Base-by-base conservation (phyloP, 53 echinoderm and acorn worm species). In the Echinarachnius parma region DNA sequence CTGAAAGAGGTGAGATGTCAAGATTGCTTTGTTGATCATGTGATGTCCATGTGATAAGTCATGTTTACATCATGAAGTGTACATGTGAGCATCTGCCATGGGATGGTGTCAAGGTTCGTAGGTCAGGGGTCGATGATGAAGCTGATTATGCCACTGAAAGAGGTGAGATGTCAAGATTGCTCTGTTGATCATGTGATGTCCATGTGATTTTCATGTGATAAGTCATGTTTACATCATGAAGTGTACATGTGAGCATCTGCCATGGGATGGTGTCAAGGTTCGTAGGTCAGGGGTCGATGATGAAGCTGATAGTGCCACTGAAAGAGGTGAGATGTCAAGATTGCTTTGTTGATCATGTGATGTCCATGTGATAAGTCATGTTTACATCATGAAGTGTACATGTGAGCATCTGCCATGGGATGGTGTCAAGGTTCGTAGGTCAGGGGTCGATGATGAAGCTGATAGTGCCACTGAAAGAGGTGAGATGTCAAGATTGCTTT, bases 381-480 rank as follows among this genome's bases (percentile, higher is more conserved):
- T n/a, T n/a, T n/a, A n/a, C n/a, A n/a, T n/a, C n/a, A n/a, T n/a
- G n/a, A n/a, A n/a, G n/a, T n/a, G n/a, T n/a, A n/a, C n/a, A n/a
- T n/a, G n/a, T n/a, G n/a, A n/a, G n/a, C n/a, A n/a, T n/a, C 68
- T 83, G 84, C 59, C 90, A 95, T 70, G 87, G 90, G 77, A 75
- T 95, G 31, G 69, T 96, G 46, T 81, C 84, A 23, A 91, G 85
- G 88, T 71, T 84, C 77, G 77, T 91, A 59, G 87, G 90, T 63
- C 87, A 90, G 48, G 64, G 83, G 32, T 84, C 87, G 66, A 77
- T 96, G 35, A 75, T 88, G 20, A 67, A 48, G 46, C 64, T 91
- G 31, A 82, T 96, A 15, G 58, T 79, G 4, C 87, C 96, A 21
- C 45, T 96, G 72, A 96, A 96, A 82, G 90, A 87, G 95, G 95